Base-by-base conservation (phyloP, 2,888 invertebrate genomes). In the Phortica magna region DNA sequence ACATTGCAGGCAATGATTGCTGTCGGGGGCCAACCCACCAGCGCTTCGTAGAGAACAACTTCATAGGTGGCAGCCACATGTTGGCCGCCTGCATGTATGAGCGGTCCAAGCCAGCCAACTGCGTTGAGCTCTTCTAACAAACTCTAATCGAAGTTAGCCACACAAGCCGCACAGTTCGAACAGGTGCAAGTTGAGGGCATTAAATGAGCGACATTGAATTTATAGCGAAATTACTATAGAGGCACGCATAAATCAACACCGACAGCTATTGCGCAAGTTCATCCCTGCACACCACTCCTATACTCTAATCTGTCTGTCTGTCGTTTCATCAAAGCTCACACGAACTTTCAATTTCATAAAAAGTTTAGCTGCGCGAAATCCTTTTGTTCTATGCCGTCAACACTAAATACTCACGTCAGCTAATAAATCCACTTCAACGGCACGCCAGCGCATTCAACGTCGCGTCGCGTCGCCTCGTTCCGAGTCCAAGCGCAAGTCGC, bases 341-440 rank as follows among this genome's bases (percentile, higher is more conserved):
- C 43, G 19, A 7, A 73, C 48, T 64, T 73, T 73, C 73, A 59
- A 64, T 73, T 73, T 61, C 73, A 61, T 31, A 71, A 53, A 61
- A 7, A 12, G 9, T 17, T 71, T 2, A 19, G 70, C 12, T 55
- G 10, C 17, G 68, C 9, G 65, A 76, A 81, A 79, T 83, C 81
- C 83, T 83, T 86, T 90, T 90, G 90, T 89, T 90, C 89, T 90
- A 85, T 83, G 88, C 90, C 90, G 91, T 90, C 90, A 90, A 83
- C 90, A 88, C 91, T 90, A 90, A 90, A 90, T 88, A 90, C 90
- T 88, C 89, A 90, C 90, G 91, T 90, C 91, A 90, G 84, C 89
- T 87, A 88, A 89, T 90, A 90, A 90, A 90, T 90, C 90, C 85
- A 90, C 89, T 89, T 90, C 88, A 89, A 83, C 84, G 83, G 79